A percentile compares a stretch with the other conserved stretches of the same genome.
These are phyloP conservation scores for Onthophagus taurus DNA, from an alignment of 1,140 invertebrate genomes.

Conservation along the genomic window DNA sequence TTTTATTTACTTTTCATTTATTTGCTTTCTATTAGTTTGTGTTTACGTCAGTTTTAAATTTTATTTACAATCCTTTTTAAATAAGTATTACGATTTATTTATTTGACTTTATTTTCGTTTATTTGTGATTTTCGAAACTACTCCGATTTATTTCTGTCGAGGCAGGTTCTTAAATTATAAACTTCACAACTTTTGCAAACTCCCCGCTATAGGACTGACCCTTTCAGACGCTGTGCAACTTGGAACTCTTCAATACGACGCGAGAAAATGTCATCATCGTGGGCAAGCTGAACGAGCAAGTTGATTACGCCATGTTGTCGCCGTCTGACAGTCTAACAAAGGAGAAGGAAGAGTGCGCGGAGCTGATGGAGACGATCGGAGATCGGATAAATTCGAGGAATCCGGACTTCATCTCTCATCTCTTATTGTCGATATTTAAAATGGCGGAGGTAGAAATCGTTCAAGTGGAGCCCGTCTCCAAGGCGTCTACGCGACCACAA, in stretches of 20 bases:
- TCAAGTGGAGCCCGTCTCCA: slow-evolving; percentile 31
- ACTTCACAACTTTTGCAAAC: background rate
- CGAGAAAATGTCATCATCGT: slow-evolving; percentile 80
- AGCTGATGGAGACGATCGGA: slow-evolving; percentile 67
- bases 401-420: slow-evolving; percentile 73
- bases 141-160: background rate
- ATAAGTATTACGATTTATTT: background rate
- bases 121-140: background rate
- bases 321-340: slow-evolving; percentile 49
- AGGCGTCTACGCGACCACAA: slow-evolving; percentile 9
- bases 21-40: slow-evolving; percentile 1
- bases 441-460: slow-evolving; percentile 82
- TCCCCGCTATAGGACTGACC: background rate
- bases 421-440: slow-evolving; percentile 80
- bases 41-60: background rate
- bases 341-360: slow-evolving; percentile 75
- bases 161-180: background rate
- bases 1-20: too few relatives aligned
- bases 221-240: slow-evolving; percentile 65
- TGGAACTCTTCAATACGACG: slow-evolving; percentile 74
- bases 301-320: slow-evolving; percentile 44
- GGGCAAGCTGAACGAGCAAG: slow-evolving; percentile 61
- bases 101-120: background rate
- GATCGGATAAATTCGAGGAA: slow-evolving; percentile 75
- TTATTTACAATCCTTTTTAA: background rate